Evolutionary conservation across 2,113 vertebrate genomes (phyloP).

Genomic region (Numenius arquata): DNA sequence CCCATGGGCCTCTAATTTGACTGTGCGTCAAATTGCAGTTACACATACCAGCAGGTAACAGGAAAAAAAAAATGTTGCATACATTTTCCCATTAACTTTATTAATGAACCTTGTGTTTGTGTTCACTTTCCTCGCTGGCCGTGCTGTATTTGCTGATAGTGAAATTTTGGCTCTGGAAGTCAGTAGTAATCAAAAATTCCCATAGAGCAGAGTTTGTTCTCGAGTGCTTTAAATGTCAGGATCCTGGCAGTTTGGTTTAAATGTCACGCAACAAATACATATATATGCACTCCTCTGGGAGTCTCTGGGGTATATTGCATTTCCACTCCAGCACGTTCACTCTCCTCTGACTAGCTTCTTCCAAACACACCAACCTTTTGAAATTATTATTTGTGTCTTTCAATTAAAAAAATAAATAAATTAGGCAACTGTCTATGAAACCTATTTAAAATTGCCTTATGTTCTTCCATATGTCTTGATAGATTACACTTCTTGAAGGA

Average conservation of each 20-base stretch:
- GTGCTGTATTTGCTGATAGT: not conserved
- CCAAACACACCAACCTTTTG: not conserved
- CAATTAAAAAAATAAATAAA: not conserved
- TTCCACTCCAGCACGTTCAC: not conserved
- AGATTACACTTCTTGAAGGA: not conserved
- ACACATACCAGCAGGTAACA: not conserved
- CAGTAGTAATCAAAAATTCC: not conserved
- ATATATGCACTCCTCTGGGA: not conserved
- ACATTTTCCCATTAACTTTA: not conserved
- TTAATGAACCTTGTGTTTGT: not conserved
- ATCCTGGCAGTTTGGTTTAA: not conserved
- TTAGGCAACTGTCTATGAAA: not conserved
- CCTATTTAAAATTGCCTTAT: conserved; percentile 6
- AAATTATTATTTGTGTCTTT: not conserved
- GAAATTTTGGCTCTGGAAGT: not conserved
- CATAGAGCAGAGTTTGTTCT: not conserved
- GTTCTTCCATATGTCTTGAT: not conserved
- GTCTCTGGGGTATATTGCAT: not conserved
- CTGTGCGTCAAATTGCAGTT: not conserved
- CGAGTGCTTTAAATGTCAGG: not conserved
- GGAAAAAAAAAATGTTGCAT: not conserved
- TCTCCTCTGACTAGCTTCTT: not conserved
- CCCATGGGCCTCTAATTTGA: not conserved
- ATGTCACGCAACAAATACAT: not conserved
- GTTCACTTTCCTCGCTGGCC: not conserved